These are phyloP conservation scores for Drosophila sordidula DNA, from an alignment of 2,888 invertebrate species.

Conservation along the genomic window DNA sequence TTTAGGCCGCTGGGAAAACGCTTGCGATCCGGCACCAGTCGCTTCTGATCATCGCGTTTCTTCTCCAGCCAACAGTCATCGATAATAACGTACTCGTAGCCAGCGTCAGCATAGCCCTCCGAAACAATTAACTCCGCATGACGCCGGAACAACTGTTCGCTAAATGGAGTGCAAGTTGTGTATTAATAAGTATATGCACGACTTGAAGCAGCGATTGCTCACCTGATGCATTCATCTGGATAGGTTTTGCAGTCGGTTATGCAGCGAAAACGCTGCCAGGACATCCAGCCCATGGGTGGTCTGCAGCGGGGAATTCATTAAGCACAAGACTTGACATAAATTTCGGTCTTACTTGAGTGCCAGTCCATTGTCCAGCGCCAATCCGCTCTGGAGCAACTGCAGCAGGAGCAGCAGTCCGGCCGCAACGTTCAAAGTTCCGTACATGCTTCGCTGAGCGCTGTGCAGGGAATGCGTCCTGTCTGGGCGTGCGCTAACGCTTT, in stretches of 20 bases:
- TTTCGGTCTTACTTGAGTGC: slow-evolving; percentile 80
- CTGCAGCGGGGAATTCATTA: slow-evolving; percentile 77
- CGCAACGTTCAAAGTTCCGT: slow-evolving; percentile 9
- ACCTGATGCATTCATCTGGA: slow-evolving; percentile 89
- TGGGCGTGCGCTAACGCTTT: slow-evolving; percentile 21
- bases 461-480: slow-evolving; percentile 47
- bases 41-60: slow-evolving; percentile 86
- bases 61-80: slow-evolving; percentile 92
- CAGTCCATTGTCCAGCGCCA: slow-evolving; percentile 87
- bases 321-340: background rate
- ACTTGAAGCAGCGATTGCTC: background rate
- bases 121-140: slow-evolving; percentile 88
- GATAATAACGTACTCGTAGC: slow-evolving; percentile 90
- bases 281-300: slow-evolving; percentile 90
- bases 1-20: slow-evolving; percentile 91
- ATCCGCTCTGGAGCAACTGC: slow-evolving; percentile 34
- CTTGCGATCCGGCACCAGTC: slow-evolving; percentile 88
- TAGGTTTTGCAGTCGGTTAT: slow-evolving; percentile 87
- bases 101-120: slow-evolving; percentile 89
- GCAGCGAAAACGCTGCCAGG: slow-evolving; percentile 89
- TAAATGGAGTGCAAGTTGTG: slow-evolving; percentile 67
- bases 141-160: slow-evolving; percentile 88
- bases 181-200: background rate
- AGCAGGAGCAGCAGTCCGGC: slow-evolving; percentile 32
- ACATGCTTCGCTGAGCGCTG: slow-evolving; percentile 35